phyloP scores from a whole-genome alignment of 2,888 invertebrate species.

The Ectemnius cavifrons region DNA sequence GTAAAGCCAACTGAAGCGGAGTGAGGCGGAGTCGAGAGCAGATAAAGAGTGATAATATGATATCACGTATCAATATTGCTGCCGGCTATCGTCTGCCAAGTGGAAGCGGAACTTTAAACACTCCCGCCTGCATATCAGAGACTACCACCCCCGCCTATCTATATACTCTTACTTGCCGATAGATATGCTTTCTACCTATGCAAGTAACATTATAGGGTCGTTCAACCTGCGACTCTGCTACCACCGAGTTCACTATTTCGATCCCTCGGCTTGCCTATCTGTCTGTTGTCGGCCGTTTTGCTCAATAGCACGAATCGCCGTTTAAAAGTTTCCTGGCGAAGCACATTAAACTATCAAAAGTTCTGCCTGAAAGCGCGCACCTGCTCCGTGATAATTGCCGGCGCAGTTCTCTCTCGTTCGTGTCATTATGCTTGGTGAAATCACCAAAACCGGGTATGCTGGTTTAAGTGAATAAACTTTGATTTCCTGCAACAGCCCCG shows the following conservation, averaged over 20 bases:
- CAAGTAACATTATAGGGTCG: constrained; percentile 48
- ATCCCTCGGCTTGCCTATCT: constrained; percentile 47
- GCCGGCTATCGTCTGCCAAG: constrained; percentile 15
- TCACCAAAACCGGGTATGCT: background rate
- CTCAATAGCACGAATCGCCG: constrained; percentile 50
- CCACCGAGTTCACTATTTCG: constrained; percentile 41
- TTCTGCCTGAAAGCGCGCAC: constrained; percentile 56
- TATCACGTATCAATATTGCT: constrained; percentile 28
- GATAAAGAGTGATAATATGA: constrained; percentile 37
- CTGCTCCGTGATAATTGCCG: constrained; percentile 53
- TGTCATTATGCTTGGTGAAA: constrained; percentile 23
- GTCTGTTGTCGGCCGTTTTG: constrained; percentile 27
- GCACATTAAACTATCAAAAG: constrained; percentile 63
- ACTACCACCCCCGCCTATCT: no score
- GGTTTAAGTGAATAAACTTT: constrained; percentile 46
- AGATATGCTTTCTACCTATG: constrained; percentile 28
- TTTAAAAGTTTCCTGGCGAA: constrained; percentile 59
- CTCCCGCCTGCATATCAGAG: no score
- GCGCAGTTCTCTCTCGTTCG: constrained; percentile 19
- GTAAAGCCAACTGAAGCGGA: constrained; percentile 17
- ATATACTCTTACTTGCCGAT: constrained; percentile 14
- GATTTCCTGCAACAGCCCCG: background rate
- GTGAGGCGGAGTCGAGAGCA: background rate
- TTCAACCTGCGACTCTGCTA: constrained; percentile 54
- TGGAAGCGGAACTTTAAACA: background rate